phyloP scores from a whole-genome alignment of 2,113 vertebrate species.

The Pachycephala philippinensis region DNA sequence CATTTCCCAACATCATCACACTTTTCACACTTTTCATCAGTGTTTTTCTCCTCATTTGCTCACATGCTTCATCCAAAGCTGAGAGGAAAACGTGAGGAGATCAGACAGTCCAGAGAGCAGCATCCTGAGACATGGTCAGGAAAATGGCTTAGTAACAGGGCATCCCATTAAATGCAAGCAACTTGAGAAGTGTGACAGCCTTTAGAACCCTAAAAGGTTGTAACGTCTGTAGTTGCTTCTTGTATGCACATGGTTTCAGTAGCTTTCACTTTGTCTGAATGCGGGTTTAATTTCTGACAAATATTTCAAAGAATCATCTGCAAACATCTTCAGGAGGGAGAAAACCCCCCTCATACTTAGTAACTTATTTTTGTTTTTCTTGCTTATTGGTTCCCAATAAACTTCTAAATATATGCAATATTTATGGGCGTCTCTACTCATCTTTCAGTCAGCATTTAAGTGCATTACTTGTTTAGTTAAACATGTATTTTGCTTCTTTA shows the following conservation, averaged over 20 bases:
- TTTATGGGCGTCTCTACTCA: background rate
- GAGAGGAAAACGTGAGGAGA: background rate
- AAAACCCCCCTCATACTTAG: background rate
- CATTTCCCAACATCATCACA: background rate
- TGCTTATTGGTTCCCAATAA: background rate
- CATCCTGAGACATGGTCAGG: background rate
- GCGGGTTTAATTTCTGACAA: background rate
- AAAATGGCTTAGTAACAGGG: slow-evolving; percentile 16
- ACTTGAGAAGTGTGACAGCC: background rate
- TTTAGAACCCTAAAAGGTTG: background rate
- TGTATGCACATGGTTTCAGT: background rate
- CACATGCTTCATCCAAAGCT: background rate
- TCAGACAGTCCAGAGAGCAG: background rate
- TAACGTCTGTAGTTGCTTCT: background rate
- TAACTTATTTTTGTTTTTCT: background rate
- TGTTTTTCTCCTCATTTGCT: background rate
- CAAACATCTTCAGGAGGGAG: background rate
- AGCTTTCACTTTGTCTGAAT: background rate
- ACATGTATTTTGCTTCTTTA: slow-evolving; percentile 10
- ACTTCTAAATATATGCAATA: background rate
- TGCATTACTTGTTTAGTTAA: slow-evolving; percentile 3
- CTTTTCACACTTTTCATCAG: background rate
- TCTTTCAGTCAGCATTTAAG: background rate
- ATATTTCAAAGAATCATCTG: background rate
- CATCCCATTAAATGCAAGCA: background rate